Evolutionary conservation across 1,140 invertebrate species (phyloP).

Genomic region (Trachelipus rathkii): DNA sequence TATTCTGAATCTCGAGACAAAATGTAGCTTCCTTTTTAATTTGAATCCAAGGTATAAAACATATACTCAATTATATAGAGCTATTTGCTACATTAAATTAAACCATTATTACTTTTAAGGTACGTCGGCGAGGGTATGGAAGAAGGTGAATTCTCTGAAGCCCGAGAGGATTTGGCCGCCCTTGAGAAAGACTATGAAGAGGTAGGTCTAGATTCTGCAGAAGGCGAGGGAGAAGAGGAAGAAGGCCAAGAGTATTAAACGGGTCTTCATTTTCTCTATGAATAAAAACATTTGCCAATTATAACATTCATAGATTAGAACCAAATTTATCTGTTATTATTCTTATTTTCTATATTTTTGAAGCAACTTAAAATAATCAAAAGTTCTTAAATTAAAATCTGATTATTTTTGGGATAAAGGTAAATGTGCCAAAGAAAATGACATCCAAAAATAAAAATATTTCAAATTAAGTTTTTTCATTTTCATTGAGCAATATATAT

Average conservation of each 20-base stretch:
- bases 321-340: not conserved
- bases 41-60: not conserved
- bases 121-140: slow-evolving; percentile 68
- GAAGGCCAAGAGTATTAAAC: slow-evolving; percentile 42
- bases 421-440: too few relatives aligned
- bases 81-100: slow-evolving; percentile 47
- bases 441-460: too few relatives aligned
- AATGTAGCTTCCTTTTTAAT: not conserved
- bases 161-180: slow-evolving; percentile 66
- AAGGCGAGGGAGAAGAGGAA: slow-evolving; percentile 46
- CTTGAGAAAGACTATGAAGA: slow-evolving; percentile 65
- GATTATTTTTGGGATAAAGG: too few relatives aligned
- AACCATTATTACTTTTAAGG: slow-evolving; percentile 56
- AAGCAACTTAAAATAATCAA: not conserved
- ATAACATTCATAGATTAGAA: not conserved
- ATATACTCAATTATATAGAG: not conserved
- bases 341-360: not conserved
- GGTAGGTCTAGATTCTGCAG: slow-evolving; percentile 51
- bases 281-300: not conserved
- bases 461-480: too few relatives aligned
- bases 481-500: not conserved
- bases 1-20: too few relatives aligned
- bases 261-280: not conserved
- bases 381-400: too few relatives aligned
- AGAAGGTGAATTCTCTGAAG: slow-evolving; percentile 69